Evolutionary conservation across 2,888 invertebrate species (phyloP).

Genomic region (Laspeyria flexula): DNA sequence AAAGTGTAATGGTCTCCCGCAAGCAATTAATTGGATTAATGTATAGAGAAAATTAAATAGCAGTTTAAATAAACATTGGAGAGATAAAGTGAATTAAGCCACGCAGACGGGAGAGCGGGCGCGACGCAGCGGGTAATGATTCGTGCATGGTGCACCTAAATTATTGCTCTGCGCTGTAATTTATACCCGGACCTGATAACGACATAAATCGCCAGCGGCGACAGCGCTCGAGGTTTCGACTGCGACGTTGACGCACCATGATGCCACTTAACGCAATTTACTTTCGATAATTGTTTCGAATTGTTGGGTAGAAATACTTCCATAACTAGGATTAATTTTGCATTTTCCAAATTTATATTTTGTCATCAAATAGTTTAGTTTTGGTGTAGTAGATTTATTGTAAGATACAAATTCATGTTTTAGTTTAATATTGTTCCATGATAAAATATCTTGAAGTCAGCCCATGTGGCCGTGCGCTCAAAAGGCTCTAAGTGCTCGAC

Average conservation of each 20-base stretch:
- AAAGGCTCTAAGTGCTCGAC: background rate
- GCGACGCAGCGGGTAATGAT: constrained; percentile 82
- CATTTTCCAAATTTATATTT: too few species aligned
- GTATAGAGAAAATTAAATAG: constrained; percentile 64
- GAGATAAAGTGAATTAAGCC: constrained; percentile 81
- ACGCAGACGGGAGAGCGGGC: constrained; percentile 55
- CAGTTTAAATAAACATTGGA: constrained; percentile 72
- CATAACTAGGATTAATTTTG: background rate
- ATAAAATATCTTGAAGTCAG: background rate
- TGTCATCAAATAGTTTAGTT: too few species aligned
- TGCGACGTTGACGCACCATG: constrained; percentile 75
- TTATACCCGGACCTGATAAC: constrained; percentile 82
- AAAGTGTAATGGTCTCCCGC: constrained; percentile 8
- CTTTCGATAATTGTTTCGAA: constrained; percentile 40
- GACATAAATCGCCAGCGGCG: constrained; percentile 80
- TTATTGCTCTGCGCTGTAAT: constrained; percentile 82
- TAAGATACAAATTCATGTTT: background rate
- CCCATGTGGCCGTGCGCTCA: background rate
- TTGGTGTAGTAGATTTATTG: too few species aligned
- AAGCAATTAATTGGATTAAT: constrained; percentile 44
- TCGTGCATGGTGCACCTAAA: constrained; percentile 84
- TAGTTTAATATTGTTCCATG: too few species aligned
- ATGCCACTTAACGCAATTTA: constrained; percentile 69
- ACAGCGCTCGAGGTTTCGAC: constrained; percentile 73
- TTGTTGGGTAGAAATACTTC: constrained; percentile 13